Base-by-base conservation (phyloP, 1,140 invertebrate genomes). In the Papilio polyxenes region DNA sequence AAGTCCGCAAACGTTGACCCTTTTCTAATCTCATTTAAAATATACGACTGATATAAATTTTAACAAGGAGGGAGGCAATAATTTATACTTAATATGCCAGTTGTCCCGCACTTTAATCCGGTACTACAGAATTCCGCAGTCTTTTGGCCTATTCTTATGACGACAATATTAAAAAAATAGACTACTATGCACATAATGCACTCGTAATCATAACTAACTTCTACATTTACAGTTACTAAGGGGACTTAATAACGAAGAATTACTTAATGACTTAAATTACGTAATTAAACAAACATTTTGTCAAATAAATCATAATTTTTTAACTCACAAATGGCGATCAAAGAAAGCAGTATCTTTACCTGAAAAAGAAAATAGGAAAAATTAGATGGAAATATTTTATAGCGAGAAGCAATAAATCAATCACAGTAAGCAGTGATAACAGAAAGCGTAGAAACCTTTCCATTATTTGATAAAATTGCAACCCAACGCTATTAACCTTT, bases 61-160 rank as follows among this genome's bases (percentile, higher is more conserved):
- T 65, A 80, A 80, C 62, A 69, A 69, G 13, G 15, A 80, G 40
- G 78, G 51, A 40, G 76, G 75, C 76, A n/a, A 79, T 79, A 59
- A 62, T 59, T 79, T 53, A 59, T 3, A 31, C 56, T 9, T 62
- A 80, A 79, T 80, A 80, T 80, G 78, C 40, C 78, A 65, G 78
- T 69, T 49, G 78, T 80, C 78, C 44, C 40, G 44, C 40, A 80
- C 78, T 80, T 69, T 69, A 80, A 80, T 80, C 78, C 44, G 78
- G 62, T 44, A 10, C 31, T 56, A 62, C 78, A 13, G 31, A 15
- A 40, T 72, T 17, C 65, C 65, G 4, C 56, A 40, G 78, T n/a
- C 23, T 31, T 13, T 40, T 62, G 23, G 37, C 17, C 15, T 48
- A 13, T 44, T 78, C 15, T 62, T 49, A 76, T 49, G 17, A 17